These are phyloP conservation scores for Enteromius paludinosus DNA, from an alignment of 2,797 vertebrate species.

Conservation along the genomic window DNA sequence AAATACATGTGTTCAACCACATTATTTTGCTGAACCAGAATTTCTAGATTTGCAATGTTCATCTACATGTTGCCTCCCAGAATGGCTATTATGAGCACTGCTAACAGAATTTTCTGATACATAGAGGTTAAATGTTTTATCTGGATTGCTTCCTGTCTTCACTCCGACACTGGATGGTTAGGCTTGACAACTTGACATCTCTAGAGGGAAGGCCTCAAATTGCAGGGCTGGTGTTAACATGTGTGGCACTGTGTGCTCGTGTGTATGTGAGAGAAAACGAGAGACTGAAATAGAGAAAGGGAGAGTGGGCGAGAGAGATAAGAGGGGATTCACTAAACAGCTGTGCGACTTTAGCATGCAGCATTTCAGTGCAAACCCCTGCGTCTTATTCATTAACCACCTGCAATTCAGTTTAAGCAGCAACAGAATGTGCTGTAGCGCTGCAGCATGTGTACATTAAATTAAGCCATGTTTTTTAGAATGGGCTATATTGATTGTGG, in stretches of 20 bases:
- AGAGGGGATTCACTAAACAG: constrained; percentile 32
- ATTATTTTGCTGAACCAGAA: neutral
- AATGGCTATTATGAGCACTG: constrained; percentile 42
- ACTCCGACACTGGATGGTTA: constrained; percentile 42
- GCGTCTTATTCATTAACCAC: neutral
- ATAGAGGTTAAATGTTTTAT: constrained; percentile 41
- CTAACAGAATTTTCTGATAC: constrained; percentile 44
- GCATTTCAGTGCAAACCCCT: constrained; percentile 3
- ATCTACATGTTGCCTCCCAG: constrained; percentile 44
- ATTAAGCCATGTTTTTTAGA: neutral
- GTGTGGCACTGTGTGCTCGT: constrained; percentile 45
- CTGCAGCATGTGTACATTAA: neutral
- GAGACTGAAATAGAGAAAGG: constrained; percentile 40
- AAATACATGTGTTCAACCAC: neutral
- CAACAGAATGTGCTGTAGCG: neutral
- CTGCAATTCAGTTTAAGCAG: neutral
- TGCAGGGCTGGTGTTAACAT: constrained; percentile 52
- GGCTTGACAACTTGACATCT: constrained; percentile 53
- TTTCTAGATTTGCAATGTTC: constrained; percentile 8
- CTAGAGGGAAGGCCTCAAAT: constrained; percentile 44
- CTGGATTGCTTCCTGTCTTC: constrained; percentile 43
- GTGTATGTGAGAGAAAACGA: constrained; percentile 34
- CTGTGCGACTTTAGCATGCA: constrained; percentile 8
- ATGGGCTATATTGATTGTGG: neutral
- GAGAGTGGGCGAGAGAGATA: constrained; percentile 51